phyloP scores from a whole-genome alignment of 2,113 vertebrate genomes.

The Brachyhypopomus occidentalis region DNA sequence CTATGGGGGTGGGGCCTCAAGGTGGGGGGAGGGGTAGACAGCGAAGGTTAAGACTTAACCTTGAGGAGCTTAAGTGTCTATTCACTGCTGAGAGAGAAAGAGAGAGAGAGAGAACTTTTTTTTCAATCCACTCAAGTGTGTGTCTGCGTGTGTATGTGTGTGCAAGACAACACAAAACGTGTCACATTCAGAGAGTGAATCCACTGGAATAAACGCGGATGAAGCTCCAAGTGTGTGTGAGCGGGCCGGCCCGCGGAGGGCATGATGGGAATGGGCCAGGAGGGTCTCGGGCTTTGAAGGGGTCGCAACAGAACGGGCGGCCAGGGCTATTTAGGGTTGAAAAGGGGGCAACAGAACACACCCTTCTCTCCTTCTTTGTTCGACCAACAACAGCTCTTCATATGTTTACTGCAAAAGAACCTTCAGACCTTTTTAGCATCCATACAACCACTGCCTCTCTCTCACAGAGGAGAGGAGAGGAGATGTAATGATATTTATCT shows the following conservation, averaged over 20 bases:
- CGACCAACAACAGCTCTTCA: constrained; percentile 73
- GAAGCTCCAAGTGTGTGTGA: constrained; percentile 99
- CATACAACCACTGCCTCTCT: constrained; percentile 72
- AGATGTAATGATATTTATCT: neutral
- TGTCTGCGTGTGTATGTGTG: constrained; percentile 24
- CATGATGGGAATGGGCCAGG: constrained; percentile 88
- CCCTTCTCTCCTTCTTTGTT: constrained; percentile 77
- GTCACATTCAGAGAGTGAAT: constrained; percentile 99
- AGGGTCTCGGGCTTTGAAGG: constrained; percentile 87
- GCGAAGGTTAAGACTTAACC: constrained; percentile 99
- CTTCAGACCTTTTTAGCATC: constrained; percentile 76
- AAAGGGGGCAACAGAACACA: constrained; percentile 77
- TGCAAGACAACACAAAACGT: constrained; percentile 94
- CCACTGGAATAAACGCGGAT: constrained; percentile 98
- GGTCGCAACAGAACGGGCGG: constrained; percentile 72
- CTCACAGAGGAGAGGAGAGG: constrained; percentile 53
- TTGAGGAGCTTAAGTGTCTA: constrained; percentile 99
- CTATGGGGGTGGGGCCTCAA: constrained; percentile 72
- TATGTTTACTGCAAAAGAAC: constrained; percentile 81
- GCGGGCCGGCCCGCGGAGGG: constrained; percentile 63
- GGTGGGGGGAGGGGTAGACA: constrained; percentile 30
- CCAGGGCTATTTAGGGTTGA: constrained; percentile 77
- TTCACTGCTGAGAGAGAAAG: constrained; percentile 86
- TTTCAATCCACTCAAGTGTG: constrained; percentile 45
- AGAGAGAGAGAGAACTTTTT: constrained; percentile 42